A percentile compares a stretch with the other conserved stretches of the same genome.
These are phyloP conservation scores for Manis javanica DNA, from an alignment of 2,797 vertebrate genomes.

Conservation along the genomic window DNA sequence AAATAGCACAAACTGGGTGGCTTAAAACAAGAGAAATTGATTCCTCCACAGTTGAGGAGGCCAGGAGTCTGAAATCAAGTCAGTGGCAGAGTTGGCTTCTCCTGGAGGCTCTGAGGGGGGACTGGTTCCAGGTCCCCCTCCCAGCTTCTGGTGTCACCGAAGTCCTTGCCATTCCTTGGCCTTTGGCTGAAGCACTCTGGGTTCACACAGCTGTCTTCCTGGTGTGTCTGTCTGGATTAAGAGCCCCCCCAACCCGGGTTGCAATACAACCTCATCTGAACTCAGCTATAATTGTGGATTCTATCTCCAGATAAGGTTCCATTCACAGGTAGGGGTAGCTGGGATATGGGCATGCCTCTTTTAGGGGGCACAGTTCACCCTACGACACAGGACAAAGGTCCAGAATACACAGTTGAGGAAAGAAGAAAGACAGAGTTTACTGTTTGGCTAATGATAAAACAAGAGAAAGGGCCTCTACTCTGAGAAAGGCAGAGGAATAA, in stretches of 20 bases:
- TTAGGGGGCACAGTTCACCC: background rate
- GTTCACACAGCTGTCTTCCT: background rate
- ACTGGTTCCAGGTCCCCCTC: background rate
- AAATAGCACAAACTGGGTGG: background rate
- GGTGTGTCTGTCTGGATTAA: background rate
- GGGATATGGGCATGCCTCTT: background rate
- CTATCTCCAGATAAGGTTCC: constrained; percentile 28
- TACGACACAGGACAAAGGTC: background rate
- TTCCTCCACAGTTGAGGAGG: background rate
- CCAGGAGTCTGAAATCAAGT: background rate
- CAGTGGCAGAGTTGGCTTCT: background rate
- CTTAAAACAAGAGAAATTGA: background rate
- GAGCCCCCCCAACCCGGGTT: background rate
- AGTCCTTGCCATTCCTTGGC: background rate
- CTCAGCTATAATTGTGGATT: background rate
- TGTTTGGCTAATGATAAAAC: background rate
- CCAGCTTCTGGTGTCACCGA: background rate
- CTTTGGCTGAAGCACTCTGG: background rate
- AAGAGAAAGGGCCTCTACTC: background rate
- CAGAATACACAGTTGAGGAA: background rate
- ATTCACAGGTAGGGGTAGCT: background rate
- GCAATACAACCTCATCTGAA: background rate
- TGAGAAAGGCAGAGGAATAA: background rate
- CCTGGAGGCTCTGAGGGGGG: background rate
- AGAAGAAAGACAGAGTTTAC: constrained; percentile 6